These are phyloP conservation scores for Prochilodus magdalenae DNA, from an alignment of 2,113 vertebrate species.

Conservation along the genomic window DNA sequence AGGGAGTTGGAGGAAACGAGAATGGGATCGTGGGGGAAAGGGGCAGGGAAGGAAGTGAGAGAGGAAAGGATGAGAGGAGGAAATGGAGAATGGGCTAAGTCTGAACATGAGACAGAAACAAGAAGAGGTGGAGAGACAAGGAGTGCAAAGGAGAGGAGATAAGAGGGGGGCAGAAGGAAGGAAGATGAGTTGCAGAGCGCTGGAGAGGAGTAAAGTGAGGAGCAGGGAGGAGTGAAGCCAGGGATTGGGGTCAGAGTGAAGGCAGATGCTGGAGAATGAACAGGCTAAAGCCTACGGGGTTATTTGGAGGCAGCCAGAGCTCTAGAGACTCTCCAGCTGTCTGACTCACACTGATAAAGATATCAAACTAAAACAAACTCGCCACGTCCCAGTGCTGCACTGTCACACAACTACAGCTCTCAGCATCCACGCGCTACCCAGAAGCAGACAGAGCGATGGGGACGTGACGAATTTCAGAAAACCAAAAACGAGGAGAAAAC, in stretches of 20 bases:
- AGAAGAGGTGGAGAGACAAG: not conserved
- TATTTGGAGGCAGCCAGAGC: slow-evolving; percentile 21
- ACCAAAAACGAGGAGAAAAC: not conserved
- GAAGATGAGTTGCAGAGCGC: not conserved
- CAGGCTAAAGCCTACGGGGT: slow-evolving; percentile 28
- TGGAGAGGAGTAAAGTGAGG: slow-evolving; percentile 31
- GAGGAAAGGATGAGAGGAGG: slow-evolving; percentile 1
- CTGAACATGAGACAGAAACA: not conserved
- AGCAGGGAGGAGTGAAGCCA: slow-evolving; percentile 38
- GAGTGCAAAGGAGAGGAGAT: slow-evolving; percentile 1
- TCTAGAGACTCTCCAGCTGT: slow-evolving; percentile 53
- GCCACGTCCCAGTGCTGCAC: slow-evolving; percentile 1
- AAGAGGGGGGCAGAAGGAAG: not conserved
- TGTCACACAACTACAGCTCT: not conserved
- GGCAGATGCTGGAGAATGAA: slow-evolving; percentile 64
- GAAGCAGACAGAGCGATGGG: not conserved
- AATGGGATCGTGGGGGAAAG: not conserved
- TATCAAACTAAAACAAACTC: slow-evolving; percentile 3
- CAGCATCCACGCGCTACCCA: not conserved
- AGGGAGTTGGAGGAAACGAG: slow-evolving; percentile 1
- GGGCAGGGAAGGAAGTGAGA: not conserved
- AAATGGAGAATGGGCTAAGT: too few relatives aligned
- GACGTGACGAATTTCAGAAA: not conserved
- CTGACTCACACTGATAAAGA: slow-evolving; percentile 48
- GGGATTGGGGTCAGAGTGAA: slow-evolving; percentile 70